These are phyloP conservation scores for Drosophila ogumai DNA, from an alignment of 1,140 invertebrate genomes.

Conservation along the genomic window DNA sequence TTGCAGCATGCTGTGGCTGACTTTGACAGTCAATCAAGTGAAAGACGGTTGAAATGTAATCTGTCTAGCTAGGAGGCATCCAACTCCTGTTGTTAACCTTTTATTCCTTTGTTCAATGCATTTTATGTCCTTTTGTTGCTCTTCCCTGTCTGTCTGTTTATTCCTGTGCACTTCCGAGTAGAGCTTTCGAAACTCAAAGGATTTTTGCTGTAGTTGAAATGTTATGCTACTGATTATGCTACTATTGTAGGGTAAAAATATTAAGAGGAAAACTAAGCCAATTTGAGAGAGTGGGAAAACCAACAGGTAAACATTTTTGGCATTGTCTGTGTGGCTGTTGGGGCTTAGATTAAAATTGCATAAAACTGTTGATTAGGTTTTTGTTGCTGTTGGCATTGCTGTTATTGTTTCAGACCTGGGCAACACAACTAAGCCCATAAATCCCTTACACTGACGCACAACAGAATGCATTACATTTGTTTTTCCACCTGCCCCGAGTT, in stretches of 20 bases:
- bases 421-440: slow-evolving; percentile 35
- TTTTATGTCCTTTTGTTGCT: slow-evolving; percentile 2
- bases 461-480: slow-evolving; percentile 39
- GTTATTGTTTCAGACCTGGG: slow-evolving; percentile 8
- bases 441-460: slow-evolving; percentile 30
- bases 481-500: slow-evolving; percentile 29
- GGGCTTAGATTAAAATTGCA: slow-evolving; percentile 54
- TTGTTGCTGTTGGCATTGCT: slow-evolving; percentile 16
- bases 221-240: neutral
- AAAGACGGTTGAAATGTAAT: slow-evolving; percentile 35
- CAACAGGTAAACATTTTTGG: slow-evolving; percentile 43
- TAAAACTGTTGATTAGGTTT: slow-evolving; percentile 59
- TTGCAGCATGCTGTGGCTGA: slow-evolving; percentile 17
- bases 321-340: slow-evolving; percentile 14
- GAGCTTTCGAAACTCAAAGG: neutral
- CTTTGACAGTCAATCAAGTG: slow-evolving; percentile 59
- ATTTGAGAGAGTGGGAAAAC: neutral
- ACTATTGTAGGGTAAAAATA: too few relatives aligned
- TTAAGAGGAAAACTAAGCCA: neutral
- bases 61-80: too few relatives aligned
- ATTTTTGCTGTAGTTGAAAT: neutral
- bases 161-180: slow-evolving; percentile 15
- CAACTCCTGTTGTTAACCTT: neutral
- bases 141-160: neutral
- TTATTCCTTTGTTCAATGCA: too few relatives aligned